These are phyloP conservation scores for Sigmodon hispidus DNA, from an alignment of 2,113 vertebrate genomes.

Conservation along the genomic window DNA sequence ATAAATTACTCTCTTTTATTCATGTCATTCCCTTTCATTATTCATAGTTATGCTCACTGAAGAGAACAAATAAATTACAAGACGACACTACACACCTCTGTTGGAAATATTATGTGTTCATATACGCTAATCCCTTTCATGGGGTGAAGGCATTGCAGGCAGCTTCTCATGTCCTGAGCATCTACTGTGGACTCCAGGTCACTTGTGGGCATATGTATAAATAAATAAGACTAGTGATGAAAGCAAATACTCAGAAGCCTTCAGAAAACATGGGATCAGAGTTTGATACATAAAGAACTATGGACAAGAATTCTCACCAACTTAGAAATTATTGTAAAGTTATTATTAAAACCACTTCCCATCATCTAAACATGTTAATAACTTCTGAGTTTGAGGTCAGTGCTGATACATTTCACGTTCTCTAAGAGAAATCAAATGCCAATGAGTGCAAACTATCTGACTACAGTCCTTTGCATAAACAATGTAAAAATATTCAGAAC, in stretches of 20 bases:
- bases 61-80: slow-evolving; percentile 77
- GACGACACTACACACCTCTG: slow-evolving; percentile 55
- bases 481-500: slow-evolving; percentile 81
- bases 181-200: slow-evolving; percentile 49
- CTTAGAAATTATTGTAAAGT: slow-evolving; percentile 57
- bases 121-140: slow-evolving; percentile 48
- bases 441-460: slow-evolving; percentile 75
- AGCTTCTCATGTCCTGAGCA: not conserved
- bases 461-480: slow-evolving; percentile 76
- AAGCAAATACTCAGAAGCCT: slow-evolving; percentile 26
- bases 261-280: not conserved
- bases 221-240: slow-evolving; percentile 32
- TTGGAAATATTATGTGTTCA: slow-evolving; percentile 66
- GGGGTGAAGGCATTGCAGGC: slow-evolving; percentile 48
- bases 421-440: slow-evolving; percentile 77
- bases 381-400: slow-evolving; percentile 34
- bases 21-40: slow-evolving; percentile 73
- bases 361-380: slow-evolving; percentile 40
- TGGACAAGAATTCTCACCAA: slow-evolving; percentile 40
- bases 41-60: slow-evolving; percentile 68
- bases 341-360: slow-evolving; percentile 46
- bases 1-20: slow-evolving; percentile 76
- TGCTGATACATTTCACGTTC: slow-evolving; percentile 52
- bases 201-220: slow-evolving; percentile 12
- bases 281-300: not conserved